Evolutionary conservation across 1,140 invertebrate species (phyloP), one percentile per base, ranked within the genome.

Genomic region (Gonioctena quinquepunctata): DNA sequence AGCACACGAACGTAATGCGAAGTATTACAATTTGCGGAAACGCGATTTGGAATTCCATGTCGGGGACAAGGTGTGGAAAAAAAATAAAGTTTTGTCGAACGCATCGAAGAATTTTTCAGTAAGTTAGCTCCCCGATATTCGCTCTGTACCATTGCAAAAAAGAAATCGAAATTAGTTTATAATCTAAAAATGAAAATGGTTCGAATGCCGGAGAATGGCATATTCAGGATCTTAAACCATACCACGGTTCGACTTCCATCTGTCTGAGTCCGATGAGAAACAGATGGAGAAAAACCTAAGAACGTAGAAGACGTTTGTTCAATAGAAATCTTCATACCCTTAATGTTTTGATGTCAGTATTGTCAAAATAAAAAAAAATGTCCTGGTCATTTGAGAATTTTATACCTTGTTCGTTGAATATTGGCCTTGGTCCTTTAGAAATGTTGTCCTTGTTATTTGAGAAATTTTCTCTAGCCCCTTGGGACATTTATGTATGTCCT

Each of bases 91-190:
- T 11, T 63, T 76, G 11, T 76, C 72, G 2, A 56, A 69, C 28
- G 61, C 65, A 4, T 7, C 27, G 1, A 71, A 61, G 8, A 64
- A 68, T 52, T 72, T 70, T 68, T 27, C 67, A 3, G 61, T 6
- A 76, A 76, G 59, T 54, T 76, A 13, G 68, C 65, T 7, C 72
- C 75, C 8, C 69, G 69, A 52, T 72, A 57, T 50, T 50, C 75
- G 50, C 65, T 68, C 21, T 69, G 63, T 59, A 61, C 49, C 6
- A 50, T 76, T 21, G 2, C 11, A n/a, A 54, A 1, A 18, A 54
- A 54, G 18, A 4, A 27, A 7, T 62, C 27, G 2, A 27, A 42
- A 33, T 62, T 62, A 62, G 33, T 62, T 11, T 62, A 42, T 62
- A 26, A 4, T 33, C 19, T 62, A 13, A 27, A 27, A 11, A 8